Evolutionary conservation across 1,140 invertebrate species (phyloP).

Genomic region (Olivierus martensii): DNA sequence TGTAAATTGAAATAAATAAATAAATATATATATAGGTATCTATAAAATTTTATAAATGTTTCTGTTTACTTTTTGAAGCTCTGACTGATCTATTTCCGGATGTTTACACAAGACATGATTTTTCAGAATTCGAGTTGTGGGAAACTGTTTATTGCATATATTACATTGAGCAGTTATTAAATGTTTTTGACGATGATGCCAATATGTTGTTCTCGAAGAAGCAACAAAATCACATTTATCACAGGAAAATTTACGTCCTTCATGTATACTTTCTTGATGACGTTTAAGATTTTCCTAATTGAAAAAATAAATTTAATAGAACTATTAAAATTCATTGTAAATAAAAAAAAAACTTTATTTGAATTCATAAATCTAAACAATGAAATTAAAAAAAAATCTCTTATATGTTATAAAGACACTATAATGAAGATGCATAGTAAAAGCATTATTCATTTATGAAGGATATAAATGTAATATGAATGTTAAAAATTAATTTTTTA

Average conservation of each 20-base stretch:
- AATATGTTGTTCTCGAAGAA: constrained; percentile 24
- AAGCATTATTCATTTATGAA: too few species aligned
- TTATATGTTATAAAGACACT: too few species aligned
- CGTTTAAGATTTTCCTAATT: constrained; percentile 25
- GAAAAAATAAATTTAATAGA: constrained; percentile 1
- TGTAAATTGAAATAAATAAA: neutral
- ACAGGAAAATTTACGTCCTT: constrained; percentile 25
- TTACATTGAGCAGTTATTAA: neutral
- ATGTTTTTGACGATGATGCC: constrained; percentile 29
- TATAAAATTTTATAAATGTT: neutral
- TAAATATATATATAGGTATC: neutral
- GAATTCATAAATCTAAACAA: too few species aligned
- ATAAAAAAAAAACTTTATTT: too few species aligned
- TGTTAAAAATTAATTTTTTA: too few species aligned
- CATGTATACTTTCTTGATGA: constrained; percentile 28
- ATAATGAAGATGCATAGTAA: too few species aligned
- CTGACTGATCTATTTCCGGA: neutral
- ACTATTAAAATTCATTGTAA: constrained; percentile 26
- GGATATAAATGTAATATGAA: too few species aligned
- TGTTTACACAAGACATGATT: neutral
- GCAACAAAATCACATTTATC: constrained; percentile 26
- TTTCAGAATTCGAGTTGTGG: neutral
- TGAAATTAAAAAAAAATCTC: too few species aligned
- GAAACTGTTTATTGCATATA: neutral
- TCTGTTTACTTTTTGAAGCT: neutral